Base-by-base conservation (phyloP, 2,797 vertebrate genomes). In the Hippopotamyrus pictus region DNA sequence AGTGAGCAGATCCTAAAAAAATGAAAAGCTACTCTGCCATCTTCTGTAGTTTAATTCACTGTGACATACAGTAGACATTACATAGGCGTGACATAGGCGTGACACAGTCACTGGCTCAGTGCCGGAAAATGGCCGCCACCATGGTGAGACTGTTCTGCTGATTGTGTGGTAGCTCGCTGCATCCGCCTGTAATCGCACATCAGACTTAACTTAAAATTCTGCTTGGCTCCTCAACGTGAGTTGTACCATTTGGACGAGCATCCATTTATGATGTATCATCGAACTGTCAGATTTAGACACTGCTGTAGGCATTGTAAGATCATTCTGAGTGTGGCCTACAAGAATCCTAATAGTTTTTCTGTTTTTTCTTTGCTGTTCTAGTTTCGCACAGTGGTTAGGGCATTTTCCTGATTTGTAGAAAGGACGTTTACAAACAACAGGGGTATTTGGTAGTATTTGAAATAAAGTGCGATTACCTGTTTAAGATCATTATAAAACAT, bases 401-500 rank as follows among this genome's bases (percentile, higher is more conserved):
- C n/a, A 44, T 89, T 48, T 89, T 85, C 79, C 41, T 29, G 12
- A 83, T 89, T 89, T 46, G 14, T 59, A 44, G 62, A 33, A 54
- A 65, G 41, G 19, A 1, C 3, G 57, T 76, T 37, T 25, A 79
- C 86, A 48, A 25, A 87, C 65, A 51, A 73, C 48, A 25, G 46
- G 48, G 46, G 59, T 37, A n/a, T 53, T 17, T 41, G 22, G 22
- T 19, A 51, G 17, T 44, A 82, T 51, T 44, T 17, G 29, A 88
- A 82, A 88, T 88, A 46, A 41, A 50, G 25, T 89, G 65, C 79
- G 22, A 87, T 87, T 76, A 50, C 50, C 53, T 89, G 29, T 54
- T 69, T 89, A 62, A 50, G 87, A 69, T 46, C 87, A 88, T 69
- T 88, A 29, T 88, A 88, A 88, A 88, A 69, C 25, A 44, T 65